phyloP scores from a whole-genome alignment of 2,797 vertebrate species.

The Potorous gilbertii region DNA sequence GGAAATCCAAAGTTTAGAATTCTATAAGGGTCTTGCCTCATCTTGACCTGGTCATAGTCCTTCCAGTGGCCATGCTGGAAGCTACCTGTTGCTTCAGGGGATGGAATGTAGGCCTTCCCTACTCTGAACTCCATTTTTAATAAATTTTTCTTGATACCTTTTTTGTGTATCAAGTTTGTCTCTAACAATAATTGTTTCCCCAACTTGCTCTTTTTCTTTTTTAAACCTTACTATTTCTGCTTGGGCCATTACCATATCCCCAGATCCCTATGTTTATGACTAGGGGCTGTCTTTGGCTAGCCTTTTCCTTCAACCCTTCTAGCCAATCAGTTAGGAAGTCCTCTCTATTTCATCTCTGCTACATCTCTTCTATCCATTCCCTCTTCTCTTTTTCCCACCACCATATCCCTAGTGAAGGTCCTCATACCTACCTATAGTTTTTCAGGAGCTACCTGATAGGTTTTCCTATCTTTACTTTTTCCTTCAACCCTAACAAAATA shows the following conservation, averaged over 20 bases:
- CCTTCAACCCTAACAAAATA: not conserved
- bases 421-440: not conserved
- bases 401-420: no score
- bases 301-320: not conserved
- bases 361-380: not conserved
- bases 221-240: not conserved
- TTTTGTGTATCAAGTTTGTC: no score
- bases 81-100: no score
- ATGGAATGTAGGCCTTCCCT: no score
- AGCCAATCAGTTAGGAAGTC: not conserved
- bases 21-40: no score
- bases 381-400: not conserved
- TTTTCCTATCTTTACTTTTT: not conserved
- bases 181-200: not conserved
- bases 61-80: no score
- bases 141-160: no score
- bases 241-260: no score
- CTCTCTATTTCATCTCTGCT: not conserved
- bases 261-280: not conserved
- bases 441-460: not conserved
- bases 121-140: no score
- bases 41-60: no score
- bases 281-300: not conserved
- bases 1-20: no score
- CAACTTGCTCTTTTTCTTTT: not conserved